Percentiles rank a stretch among this genome's conserved stretches.
Evolutionary conservation across 2,113 vertebrate species (phyloP).

Genomic region (Gasterosteus aculeatus): DNA sequence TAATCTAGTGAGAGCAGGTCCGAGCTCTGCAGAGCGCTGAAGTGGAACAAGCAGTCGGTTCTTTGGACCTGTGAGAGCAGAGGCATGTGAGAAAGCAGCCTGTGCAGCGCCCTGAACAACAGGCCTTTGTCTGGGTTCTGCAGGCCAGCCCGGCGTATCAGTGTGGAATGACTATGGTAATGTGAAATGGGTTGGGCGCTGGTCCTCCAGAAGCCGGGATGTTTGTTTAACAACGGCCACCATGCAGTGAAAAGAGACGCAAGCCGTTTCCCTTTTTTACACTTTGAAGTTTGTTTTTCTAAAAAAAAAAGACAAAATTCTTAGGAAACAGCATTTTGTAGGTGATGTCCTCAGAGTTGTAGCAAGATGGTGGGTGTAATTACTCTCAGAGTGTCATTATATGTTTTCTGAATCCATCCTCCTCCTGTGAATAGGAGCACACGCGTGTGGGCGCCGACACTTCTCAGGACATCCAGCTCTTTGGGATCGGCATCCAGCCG

Average conservation of each 20-base stretch:
- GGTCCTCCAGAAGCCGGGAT: conserved; percentile 61
- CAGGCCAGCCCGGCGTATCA: conserved; percentile 62
- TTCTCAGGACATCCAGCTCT: conserved; percentile 98
- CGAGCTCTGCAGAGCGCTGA: conserved; percentile 16
- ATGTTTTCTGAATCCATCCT: conserved; percentile 35
- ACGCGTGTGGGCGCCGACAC: conserved; percentile 94
- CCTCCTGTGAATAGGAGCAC: conserved; percentile 85
- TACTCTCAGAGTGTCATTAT: conserved; percentile 23
- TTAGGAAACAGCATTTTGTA: conserved; percentile 10
- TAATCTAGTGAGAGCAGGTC: conserved; percentile 32
- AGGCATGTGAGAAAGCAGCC: conserved; percentile 56
- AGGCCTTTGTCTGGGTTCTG: conserved; percentile 71
- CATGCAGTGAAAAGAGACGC: conserved; percentile 28
- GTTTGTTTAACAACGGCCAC: conserved; percentile 73
- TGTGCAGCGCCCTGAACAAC: conserved; percentile 64
- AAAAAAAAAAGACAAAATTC: background rate
- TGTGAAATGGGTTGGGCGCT: conserved; percentile 58
- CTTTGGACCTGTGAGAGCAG: conserved; percentile 41
- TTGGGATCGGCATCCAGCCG: conserved; percentile 95
- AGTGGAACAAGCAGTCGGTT: conserved; percentile 9
- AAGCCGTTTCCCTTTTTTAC: conserved; percentile 32
- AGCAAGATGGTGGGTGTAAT: conserved; percentile 11
- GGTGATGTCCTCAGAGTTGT: background rate
- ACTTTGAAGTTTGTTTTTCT: conserved; percentile 4
- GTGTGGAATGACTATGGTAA: conserved; percentile 64